These are phyloP conservation scores for Oeneis ivallda DNA, from an alignment of 2,888 invertebrate species.

Conservation along the genomic window DNA sequence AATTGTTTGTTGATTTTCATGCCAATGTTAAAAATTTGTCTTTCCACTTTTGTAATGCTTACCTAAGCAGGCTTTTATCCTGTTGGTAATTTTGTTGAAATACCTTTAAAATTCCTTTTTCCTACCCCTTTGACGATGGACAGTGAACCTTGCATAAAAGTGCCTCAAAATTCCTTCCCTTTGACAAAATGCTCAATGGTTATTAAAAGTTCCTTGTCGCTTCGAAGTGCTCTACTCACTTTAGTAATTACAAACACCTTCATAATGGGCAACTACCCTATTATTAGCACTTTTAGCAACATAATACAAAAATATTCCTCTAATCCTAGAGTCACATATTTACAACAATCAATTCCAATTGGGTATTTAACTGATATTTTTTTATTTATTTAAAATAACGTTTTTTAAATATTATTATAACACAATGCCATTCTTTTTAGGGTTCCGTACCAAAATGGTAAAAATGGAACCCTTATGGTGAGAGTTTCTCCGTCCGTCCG, in stretches of 20 bases:
- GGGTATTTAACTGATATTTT: too few species aligned
- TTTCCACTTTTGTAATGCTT: neutral
- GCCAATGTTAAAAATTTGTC: neutral
- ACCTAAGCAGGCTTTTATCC: neutral
- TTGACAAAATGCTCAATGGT: constrained; percentile 26
- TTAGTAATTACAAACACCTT: neutral
- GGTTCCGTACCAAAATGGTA: too few species aligned
- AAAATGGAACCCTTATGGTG: too few species aligned
- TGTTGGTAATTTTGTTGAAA: constrained; percentile 16
- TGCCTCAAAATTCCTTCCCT: constrained; percentile 27
- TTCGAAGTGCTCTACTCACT: constrained; percentile 1
- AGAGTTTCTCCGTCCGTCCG: too few species aligned
- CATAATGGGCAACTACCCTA: too few species aligned
- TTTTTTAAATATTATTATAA: too few species aligned
- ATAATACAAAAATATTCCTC: too few species aligned
- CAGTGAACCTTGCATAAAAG: constrained; percentile 29
- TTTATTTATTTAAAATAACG: too few species aligned
- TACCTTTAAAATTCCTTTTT: constrained; percentile 17
- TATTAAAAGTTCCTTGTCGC: constrained; percentile 28
- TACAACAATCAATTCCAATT: too few species aligned
- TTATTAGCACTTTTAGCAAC: too few species aligned
- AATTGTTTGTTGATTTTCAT: neutral
- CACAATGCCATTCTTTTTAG: too few species aligned
- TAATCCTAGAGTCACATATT: too few species aligned
- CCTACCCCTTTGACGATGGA: constrained; percentile 27